A percentile compares a stretch with the other conserved stretches of the same genome.
These are phyloP conservation scores for Syndactyla subalaris DNA, from an alignment of 2,797 vertebrate genomes.

Conservation along the genomic window DNA sequence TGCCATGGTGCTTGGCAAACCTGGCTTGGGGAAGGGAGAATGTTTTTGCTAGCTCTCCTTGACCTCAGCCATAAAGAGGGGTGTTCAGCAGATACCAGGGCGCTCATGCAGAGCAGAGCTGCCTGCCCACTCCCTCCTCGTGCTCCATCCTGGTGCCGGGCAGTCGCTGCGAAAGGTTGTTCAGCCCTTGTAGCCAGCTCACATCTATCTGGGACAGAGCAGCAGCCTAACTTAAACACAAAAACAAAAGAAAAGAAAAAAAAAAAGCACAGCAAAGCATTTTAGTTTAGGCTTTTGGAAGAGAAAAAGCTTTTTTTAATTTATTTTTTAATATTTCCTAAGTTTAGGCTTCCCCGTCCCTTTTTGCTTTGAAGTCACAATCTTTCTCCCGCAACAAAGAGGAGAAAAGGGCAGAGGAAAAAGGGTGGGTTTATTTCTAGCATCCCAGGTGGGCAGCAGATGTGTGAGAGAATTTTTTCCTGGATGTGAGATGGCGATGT, in stretches of 20 bases:
- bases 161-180: background rate
- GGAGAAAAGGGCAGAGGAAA: background rate
- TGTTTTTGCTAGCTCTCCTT: background rate
- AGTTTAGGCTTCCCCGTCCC: background rate
- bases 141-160: background rate
- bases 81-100: background rate
- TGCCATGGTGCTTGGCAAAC: background rate
- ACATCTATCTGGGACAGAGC: background rate
- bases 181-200: background rate
- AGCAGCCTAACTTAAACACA: background rate
- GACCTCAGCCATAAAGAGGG: background rate
- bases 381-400: background rate
- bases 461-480: background rate
- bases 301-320: background rate
- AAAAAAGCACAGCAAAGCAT: fast-evolving
- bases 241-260: background rate
- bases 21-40: background rate
- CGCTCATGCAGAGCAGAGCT: background rate
- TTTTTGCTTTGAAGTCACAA: background rate
- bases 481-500: fast-evolving
- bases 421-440: fast-evolving
- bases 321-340: background rate
- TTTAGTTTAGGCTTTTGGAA: background rate
- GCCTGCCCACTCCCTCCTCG: background rate
- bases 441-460: background rate